Percentiles rank a stretch among this genome's conserved stretches.
Evolutionary conservation across 2,888 invertebrate genomes (phyloP).

Genomic region (Pyrocoelia pectoralis): DNA sequence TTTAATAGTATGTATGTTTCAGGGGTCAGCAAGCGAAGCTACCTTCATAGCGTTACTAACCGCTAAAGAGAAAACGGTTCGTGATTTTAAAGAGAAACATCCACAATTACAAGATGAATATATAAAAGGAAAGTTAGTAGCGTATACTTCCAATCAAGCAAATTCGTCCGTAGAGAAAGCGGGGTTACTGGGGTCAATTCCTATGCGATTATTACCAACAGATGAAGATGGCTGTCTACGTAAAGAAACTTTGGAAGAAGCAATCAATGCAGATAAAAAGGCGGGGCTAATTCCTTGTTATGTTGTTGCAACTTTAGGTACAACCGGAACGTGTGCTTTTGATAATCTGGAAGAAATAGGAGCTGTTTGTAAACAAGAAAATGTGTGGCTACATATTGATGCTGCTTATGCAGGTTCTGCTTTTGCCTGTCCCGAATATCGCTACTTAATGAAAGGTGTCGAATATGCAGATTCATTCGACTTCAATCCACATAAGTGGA

Average conservation of each 20-base stretch:
- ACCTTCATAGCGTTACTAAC: slow-evolving; percentile 83
- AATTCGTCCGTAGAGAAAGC: slow-evolving; percentile 92
- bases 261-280: slow-evolving; percentile 77
- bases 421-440: slow-evolving; percentile 91
- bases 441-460: slow-evolving; percentile 77
- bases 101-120: slow-evolving; percentile 69
- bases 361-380: slow-evolving; percentile 76
- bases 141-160: slow-evolving; percentile 87
- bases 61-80: slow-evolving; percentile 75
- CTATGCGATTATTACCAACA: slow-evolving; percentile 74
- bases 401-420: slow-evolving; percentile 96
- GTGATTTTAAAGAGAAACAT: slow-evolving; percentile 64
- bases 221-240: slow-evolving; percentile 74
- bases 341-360: slow-evolving; percentile 88
- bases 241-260: slow-evolving; percentile 71
- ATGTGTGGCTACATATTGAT: slow-evolving; percentile 94
- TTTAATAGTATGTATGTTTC: too few species aligned
- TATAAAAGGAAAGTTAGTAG: slow-evolving; percentile 76
- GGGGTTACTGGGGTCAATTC: slow-evolving; percentile 80
- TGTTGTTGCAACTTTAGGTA: slow-evolving; percentile 78
- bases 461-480: slow-evolving; percentile 90
- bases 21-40: slow-evolving; percentile 92
- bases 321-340: slow-evolving; percentile 82
- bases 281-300: slow-evolving; percentile 88
- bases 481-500: slow-evolving; percentile 96